Conservation (phyloP, 2,113 vertebrate species). For the Synodontis membranacea region DNA sequence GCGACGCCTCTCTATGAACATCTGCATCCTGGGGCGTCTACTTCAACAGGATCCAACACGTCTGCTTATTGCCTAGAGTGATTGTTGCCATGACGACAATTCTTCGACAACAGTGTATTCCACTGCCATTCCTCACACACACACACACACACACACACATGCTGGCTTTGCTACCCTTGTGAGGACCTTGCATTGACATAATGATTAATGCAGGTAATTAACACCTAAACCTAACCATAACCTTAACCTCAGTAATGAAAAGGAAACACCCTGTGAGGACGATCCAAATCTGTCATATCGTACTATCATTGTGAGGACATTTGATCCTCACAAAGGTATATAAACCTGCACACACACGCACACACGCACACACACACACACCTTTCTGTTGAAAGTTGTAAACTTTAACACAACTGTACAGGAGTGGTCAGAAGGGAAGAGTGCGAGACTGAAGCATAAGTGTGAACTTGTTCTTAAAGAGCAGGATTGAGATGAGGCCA, state of each 20-base stretch:
- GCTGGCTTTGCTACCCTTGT: no score
- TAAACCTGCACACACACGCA: no score
- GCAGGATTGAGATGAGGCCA: background rate
- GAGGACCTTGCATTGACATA: no score
- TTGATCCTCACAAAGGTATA: no score
- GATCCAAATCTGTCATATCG: no score
- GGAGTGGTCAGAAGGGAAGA: background rate
- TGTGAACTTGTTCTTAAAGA: background rate
- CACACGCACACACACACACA: background rate
- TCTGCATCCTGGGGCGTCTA: background rate
- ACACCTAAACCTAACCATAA: no score
- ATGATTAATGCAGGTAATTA: no score
- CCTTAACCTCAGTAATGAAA: no score
- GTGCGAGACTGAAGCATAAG: background rate
- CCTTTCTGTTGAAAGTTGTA: background rate
- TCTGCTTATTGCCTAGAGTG: constrained; percentile 5
- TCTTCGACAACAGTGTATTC: constrained; percentile 18
- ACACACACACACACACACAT: background rate
- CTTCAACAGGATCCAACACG: background rate
- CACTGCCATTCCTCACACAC: background rate
- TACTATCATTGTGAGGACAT: no score
- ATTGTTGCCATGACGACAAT: constrained; percentile 39
- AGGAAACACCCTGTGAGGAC: no score
- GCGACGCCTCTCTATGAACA: background rate
- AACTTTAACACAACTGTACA: background rate